These are phyloP conservation scores for Brachionus asplanchnoidis DNA, from an alignment of 1,140 invertebrate species.

Conservation along the genomic window DNA sequence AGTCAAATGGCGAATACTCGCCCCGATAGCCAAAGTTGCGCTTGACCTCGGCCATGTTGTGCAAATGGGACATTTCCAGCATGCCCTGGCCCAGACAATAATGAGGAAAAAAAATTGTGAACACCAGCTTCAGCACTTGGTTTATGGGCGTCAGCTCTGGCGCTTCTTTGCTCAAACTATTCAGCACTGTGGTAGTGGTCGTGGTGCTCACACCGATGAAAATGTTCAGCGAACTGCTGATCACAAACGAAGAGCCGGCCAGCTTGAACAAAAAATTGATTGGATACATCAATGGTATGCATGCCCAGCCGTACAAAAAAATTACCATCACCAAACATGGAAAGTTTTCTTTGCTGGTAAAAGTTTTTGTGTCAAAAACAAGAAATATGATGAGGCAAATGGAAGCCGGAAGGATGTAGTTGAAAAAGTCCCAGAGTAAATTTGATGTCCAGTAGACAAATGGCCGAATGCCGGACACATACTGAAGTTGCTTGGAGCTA, in stretches of 20 bases:
- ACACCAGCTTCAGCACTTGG: slow-evolving; percentile 63
- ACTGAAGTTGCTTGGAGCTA: slow-evolving; percentile 51
- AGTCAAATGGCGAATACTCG: slow-evolving; percentile 53
- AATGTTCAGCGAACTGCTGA: slow-evolving; percentile 63
- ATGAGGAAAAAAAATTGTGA: slow-evolving; percentile 66
- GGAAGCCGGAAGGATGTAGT: not conserved
- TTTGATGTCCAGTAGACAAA: slow-evolving; percentile 52
- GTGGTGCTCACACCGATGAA: slow-evolving; percentile 63
- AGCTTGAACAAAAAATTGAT: slow-evolving; percentile 61
- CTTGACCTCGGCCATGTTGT: slow-evolving; percentile 10
- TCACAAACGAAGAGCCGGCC: slow-evolving; percentile 66
- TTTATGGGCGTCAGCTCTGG: slow-evolving; percentile 45
- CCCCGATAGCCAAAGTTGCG: slow-evolving; percentile 6
- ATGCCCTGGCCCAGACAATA: slow-evolving; percentile 66
- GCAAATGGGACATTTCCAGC: slow-evolving; percentile 58
- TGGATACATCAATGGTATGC: slow-evolving; percentile 57
- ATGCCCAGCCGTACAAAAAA: slow-evolving; percentile 53
- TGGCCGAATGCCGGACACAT: slow-evolving; percentile 50
- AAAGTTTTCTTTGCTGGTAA: slow-evolving; percentile 58
- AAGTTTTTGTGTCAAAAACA: not conserved
- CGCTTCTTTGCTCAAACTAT: slow-evolving; percentile 51
- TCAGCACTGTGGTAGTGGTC: slow-evolving; percentile 48
- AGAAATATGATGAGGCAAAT: slow-evolving; percentile 55
- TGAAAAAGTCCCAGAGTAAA: slow-evolving; percentile 49
- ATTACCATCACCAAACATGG: slow-evolving; percentile 41